A percentile compares a stretch with the other conserved stretches of the same genome.
Conservation (phyloP, 2,797 vertebrate species). For the Staurois parvus region DNA sequence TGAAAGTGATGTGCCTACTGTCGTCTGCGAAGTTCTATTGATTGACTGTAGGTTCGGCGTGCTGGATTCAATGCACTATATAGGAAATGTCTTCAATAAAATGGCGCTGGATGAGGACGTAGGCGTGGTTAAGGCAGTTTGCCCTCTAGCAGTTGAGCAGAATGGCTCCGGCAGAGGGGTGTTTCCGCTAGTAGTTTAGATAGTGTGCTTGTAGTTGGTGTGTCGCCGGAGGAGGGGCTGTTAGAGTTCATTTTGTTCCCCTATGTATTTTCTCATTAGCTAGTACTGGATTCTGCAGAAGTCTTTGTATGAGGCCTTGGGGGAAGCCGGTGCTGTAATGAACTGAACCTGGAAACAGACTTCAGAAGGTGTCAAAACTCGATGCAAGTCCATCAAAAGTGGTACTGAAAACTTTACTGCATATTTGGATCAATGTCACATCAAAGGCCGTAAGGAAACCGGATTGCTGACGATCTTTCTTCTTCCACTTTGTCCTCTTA, state of each 20-base stretch:
- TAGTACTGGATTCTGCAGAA: not conserved
- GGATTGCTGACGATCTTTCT: no score
- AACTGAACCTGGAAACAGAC: not conserved
- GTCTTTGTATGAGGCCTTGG: not conserved
- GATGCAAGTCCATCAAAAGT: no score
- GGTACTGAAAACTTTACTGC: no score
- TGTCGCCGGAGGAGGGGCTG: not conserved
- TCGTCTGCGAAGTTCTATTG: no score
- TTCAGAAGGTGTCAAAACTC: no score
- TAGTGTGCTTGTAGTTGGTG: not conserved
- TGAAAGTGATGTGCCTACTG: no score
- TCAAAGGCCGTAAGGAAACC: no score
- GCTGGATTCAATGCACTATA: fast-evolving
- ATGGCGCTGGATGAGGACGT: not conserved
- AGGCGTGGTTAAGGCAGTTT: not conserved
- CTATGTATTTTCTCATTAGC: no score
- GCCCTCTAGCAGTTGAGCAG: not conserved
- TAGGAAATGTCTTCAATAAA: not conserved
- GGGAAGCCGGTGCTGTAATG: not conserved
- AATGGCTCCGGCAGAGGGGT: not conserved
- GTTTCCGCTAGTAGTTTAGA: not conserved
- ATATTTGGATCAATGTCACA: no score
- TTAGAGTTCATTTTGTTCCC: no score
- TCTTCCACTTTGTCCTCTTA: no score
- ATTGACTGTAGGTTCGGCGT: not conserved